These are phyloP conservation scores for Limonius californicus DNA, from an alignment of 1,140 invertebrate genomes.

Conservation along the genomic window DNA sequence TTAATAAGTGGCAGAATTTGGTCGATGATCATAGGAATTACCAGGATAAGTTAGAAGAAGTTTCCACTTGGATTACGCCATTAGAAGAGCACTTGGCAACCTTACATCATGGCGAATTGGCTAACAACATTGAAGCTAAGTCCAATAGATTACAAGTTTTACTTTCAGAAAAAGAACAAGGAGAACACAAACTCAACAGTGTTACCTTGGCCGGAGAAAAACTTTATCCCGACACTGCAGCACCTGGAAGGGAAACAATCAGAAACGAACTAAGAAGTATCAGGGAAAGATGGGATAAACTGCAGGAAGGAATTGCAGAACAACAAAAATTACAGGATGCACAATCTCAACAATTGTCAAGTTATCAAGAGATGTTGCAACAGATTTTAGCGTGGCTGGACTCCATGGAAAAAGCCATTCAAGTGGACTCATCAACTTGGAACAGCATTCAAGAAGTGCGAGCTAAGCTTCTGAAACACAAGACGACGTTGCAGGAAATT, in stretches of 20 bases:
- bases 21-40: constrained; percentile 82
- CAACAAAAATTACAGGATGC: constrained; percentile 81
- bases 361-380: constrained; percentile 80
- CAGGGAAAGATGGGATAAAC: constrained; percentile 79
- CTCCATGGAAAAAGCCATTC: constrained; percentile 75
- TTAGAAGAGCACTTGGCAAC: constrained; percentile 69
- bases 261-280: constrained; percentile 73
- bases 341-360: constrained; percentile 77
- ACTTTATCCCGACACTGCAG: constrained; percentile 85
- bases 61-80: constrained; percentile 71
- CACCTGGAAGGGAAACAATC: constrained; percentile 82
- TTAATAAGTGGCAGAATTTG: constrained; percentile 80
- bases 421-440: constrained; percentile 67
- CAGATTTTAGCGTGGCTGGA: constrained; percentile 83
- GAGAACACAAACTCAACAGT: constrained; percentile 68
- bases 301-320: constrained; percentile 68
- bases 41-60: constrained; percentile 70
- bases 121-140: constrained; percentile 54
- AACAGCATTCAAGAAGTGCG: constrained; percentile 80
- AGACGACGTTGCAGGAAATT: constrained; percentile 85
- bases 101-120: constrained; percentile 51
- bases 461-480: constrained; percentile 82
- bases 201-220: constrained; percentile 77
- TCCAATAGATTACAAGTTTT: constrained; percentile 71
- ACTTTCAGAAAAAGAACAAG: constrained; percentile 77